These are phyloP conservation scores for Sebastes taczanowskii DNA, from an alignment of 2,797 vertebrate genomes.

Conservation along the genomic window DNA sequence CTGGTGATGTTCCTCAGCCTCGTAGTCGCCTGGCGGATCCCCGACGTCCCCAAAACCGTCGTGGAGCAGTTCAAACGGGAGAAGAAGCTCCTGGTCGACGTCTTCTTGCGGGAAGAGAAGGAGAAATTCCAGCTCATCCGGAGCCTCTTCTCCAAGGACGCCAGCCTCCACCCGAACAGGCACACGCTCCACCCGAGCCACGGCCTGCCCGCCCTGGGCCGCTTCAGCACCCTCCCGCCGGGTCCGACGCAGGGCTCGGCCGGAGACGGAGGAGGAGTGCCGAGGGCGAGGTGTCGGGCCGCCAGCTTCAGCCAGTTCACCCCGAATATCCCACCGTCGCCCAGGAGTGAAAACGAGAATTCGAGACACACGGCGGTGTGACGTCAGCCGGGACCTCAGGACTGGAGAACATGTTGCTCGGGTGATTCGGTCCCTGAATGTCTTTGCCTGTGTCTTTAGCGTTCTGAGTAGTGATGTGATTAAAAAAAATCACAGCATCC, in stretches of 20 bases:
- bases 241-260: constrained; percentile 30
- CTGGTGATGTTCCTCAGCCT: constrained; percentile 96
- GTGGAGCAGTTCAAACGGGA: constrained; percentile 95
- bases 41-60: constrained; percentile 94
- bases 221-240: constrained; percentile 69
- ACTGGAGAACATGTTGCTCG: constrained; percentile 5
- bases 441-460: constrained; percentile 37
- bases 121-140: constrained; percentile 92
- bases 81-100: constrained; percentile 91
- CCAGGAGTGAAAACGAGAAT: constrained; percentile 71
- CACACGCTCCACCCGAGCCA: constrained; percentile 22
- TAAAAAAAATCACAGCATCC: background rate
- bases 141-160: constrained; percentile 83
- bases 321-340: constrained; percentile 73
- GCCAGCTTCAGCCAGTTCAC: constrained; percentile 88
- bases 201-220: constrained; percentile 38
- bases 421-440: constrained; percentile 21
- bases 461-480: constrained; percentile 23
- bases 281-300: constrained; percentile 77
- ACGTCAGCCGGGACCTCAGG: constrained; percentile 43
- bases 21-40: constrained; percentile 96
- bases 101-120: constrained; percentile 94
- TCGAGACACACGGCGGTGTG: constrained; percentile 93
- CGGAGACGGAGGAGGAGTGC: constrained; percentile 31
- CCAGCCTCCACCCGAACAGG: constrained; percentile 19